A percentile compares a stretch with the other conserved stretches of the same genome.
These are phyloP conservation scores for Drosophila athabasca DNA, from an alignment of 1,140 invertebrate genomes.

Conservation along the genomic window DNA sequence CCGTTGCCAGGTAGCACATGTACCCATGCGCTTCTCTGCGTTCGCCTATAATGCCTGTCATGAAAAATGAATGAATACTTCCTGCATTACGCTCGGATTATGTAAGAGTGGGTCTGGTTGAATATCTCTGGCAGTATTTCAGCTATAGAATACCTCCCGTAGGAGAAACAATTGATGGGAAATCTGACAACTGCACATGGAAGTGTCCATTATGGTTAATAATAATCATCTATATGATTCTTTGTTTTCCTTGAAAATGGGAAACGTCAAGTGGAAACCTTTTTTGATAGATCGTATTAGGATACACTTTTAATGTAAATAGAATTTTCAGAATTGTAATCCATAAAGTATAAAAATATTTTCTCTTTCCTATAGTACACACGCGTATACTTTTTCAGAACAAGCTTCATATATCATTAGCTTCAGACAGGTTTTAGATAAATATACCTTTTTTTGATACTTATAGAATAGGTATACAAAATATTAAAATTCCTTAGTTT, in stretches of 20 bases:
- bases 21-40: conserved; percentile 30
- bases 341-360: no score
- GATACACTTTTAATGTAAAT: no score
- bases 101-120: conserved; percentile 45
- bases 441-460: no score
- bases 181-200: conserved; percentile 41
- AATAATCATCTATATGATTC: neutral
- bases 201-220: conserved; percentile 48
- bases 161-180: conserved; percentile 16
- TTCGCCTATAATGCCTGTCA: conserved; percentile 45
- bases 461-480: no score
- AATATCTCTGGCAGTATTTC: conserved; percentile 26
- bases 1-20: conserved; percentile 51
- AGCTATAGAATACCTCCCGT: neutral
- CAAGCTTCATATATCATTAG: no score
- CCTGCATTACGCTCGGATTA: conserved; percentile 72
- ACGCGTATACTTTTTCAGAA: no score
- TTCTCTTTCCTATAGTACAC: no score
- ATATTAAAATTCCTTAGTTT: no score
- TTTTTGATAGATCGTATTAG: no score
- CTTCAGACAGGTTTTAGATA: no score
- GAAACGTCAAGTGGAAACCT: no score
- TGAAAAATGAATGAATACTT: conserved; percentile 80
- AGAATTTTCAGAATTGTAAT: no score
- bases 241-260: neutral